These are phyloP conservation scores for Megalops cyprinoides DNA, from an alignment of 2,797 vertebrate species.

Conservation along the genomic window DNA sequence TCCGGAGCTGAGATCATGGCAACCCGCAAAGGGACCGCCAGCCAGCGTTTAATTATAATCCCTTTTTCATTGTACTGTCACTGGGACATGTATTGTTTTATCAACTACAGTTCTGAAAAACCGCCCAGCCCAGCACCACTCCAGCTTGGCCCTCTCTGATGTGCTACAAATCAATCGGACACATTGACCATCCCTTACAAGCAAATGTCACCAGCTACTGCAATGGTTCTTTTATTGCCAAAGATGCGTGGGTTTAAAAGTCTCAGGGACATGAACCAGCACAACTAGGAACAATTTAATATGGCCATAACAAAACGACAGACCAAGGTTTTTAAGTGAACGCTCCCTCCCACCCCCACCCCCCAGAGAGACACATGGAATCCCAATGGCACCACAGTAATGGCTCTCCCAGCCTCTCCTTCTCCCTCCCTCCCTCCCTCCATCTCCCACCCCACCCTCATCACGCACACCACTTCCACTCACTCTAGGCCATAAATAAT, in stretches of 20 bases:
- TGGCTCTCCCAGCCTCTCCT: conserved; percentile 32
- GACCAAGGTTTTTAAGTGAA: neutral
- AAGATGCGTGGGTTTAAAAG: neutral
- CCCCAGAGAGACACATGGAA: conserved; percentile 29
- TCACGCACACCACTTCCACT: conserved; percentile 51
- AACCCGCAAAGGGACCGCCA: neutral
- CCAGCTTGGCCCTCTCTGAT: neutral
- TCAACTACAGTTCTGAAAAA: neutral
- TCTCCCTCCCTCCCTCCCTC: conserved; percentile 30
- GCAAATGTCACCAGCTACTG: conserved; percentile 15
- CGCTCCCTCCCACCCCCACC: neutral
- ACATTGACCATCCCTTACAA: conserved; percentile 13
- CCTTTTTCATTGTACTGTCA: neutral
- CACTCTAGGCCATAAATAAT: conserved; percentile 71
- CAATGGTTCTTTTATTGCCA: neutral
- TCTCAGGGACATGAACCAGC: neutral
- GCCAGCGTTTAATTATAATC: neutral
- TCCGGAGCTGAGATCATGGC: conserved; percentile 15
- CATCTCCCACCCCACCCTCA: conserved; percentile 31
- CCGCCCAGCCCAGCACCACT: neutral
- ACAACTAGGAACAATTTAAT: conserved; percentile 6
- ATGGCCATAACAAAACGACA: neutral
- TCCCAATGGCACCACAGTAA: conserved; percentile 17
- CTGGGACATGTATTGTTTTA: neutral
- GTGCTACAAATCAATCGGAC: conserved; percentile 25